Conservation (phyloP, 2,797 vertebrate genomes). For the Apogon talboti region DNA sequence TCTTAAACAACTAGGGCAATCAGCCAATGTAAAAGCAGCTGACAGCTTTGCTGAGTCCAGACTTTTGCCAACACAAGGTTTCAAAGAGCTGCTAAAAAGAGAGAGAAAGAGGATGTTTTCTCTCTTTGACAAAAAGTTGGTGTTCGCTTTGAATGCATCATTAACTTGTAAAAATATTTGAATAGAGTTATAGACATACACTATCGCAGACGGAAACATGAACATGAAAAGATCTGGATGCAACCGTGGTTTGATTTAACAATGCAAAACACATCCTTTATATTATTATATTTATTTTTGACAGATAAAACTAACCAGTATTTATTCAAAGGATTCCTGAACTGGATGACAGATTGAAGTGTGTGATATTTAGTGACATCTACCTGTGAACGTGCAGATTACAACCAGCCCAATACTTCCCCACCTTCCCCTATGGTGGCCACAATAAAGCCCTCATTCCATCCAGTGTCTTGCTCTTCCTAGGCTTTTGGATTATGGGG, state of each 20-base stretch:
- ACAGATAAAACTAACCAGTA: background rate
- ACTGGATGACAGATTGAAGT: background rate
- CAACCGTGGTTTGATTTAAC: slow-evolving; percentile 27
- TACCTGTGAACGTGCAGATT: too few species aligned
- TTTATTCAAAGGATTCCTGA: background rate
- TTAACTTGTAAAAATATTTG: slow-evolving; percentile 39
- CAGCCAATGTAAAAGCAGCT: slow-evolving; percentile 32
- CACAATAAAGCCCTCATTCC: too few species aligned
- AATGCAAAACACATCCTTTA: slow-evolving; percentile 10
- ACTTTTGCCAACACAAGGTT: slow-evolving; percentile 50
- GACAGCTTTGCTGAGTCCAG: slow-evolving; percentile 72
- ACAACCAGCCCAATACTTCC: too few species aligned
- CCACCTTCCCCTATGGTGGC: too few species aligned
- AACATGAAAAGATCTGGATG: slow-evolving; percentile 27
- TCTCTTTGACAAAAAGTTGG: slow-evolving; percentile 50
- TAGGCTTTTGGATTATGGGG: too few species aligned
- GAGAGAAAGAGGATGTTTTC: slow-evolving; percentile 18
- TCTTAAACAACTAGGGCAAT: slow-evolving; percentile 58
- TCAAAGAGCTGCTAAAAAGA: slow-evolving; percentile 51
- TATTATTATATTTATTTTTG: slow-evolving; percentile 8
- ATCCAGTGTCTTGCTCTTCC: too few species aligned
- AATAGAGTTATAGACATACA: slow-evolving; percentile 20
- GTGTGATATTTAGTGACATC: too few species aligned
- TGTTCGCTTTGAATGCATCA: slow-evolving; percentile 41
- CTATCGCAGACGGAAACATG: background rate